Evolutionary conservation across 2,888 invertebrate genomes (phyloP), one percentile per base, ranked within the genome.

Genomic region (Perithous albicinctus): DNA sequence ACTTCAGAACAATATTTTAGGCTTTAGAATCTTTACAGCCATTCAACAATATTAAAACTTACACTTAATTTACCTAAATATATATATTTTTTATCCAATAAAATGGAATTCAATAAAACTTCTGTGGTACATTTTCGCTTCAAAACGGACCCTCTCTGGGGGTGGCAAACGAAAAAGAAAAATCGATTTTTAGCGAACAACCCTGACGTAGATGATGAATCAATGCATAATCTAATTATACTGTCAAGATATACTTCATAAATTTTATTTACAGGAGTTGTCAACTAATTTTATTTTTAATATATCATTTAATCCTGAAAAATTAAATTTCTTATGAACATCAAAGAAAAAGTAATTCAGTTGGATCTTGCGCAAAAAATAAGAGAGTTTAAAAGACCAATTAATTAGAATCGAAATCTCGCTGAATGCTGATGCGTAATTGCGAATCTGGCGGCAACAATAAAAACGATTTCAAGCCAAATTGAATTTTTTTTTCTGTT

Each of bases 351-450:
- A 43, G 12, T 35, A 20, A 29, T 61, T 61, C 18, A 38, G 38
- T 61, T 32, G 35, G 43, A 46, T 26, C 20, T 3, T 23, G 46
- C 6, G 35, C n/a, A 20, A 35, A 46, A n/a, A 51, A 18, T 67
- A 20, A 8, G 38, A 61, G 38, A 59, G n/a, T 5, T n/a, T n/a
- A 59, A 56, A 56, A 63, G 56, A 35, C 29, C 64, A 75, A 82
- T 82, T 82, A 82, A 82, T 82, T 70, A 64, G 59, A 66, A 82
- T 78, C 15, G 78, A 70, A 78, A 82, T 82, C 46, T 8, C 32
- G 64, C 18, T 59, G 26, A 48, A 67, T 56, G 73, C 61, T 63
- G 56, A 59, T 66, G 48, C 78, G 74, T 66, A 78, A 82, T 82
- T 78, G 64, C 78, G 70, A 78, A 51, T 73, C 63, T 20, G 46